A percentile compares a stretch with the other conserved stretches of the same genome.
These are phyloP conservation scores for Therioaphis trifolii DNA, from an alignment of 2,888 invertebrate species.

Conservation along the genomic window DNA sequence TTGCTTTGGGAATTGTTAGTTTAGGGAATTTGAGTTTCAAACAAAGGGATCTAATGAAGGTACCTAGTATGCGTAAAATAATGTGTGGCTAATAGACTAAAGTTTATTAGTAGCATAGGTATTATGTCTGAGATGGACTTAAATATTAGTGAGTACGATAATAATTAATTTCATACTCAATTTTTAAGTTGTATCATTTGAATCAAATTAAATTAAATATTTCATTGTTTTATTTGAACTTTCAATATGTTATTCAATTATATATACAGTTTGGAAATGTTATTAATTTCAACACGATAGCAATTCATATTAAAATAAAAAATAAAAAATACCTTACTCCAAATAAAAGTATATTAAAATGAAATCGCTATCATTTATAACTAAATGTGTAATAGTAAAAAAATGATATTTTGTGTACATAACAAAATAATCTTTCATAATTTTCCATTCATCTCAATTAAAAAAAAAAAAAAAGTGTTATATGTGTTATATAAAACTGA, in stretches of 20 bases:
- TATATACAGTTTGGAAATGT: not conserved
- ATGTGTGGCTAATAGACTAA: constrained; percentile 32
- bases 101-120: not conserved
- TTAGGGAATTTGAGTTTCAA: constrained; percentile 18
- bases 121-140: not conserved
- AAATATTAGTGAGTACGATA: not conserved
- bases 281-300: too few relatives aligned
- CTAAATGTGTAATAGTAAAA: not conserved
- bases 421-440: constrained; percentile 18
- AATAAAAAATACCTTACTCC: too few relatives aligned
- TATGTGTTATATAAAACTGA: constrained; percentile 7
- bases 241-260: not conserved
- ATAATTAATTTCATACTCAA: not conserved
- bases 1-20: constrained; percentile 35
- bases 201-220: not conserved
- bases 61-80: constrained; percentile 20
- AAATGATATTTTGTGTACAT: not conserved
- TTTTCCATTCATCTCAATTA: constrained; percentile 33
- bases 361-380: not conserved
- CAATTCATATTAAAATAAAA: too few relatives aligned
- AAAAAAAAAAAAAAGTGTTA: too few relatives aligned
- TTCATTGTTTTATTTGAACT: not conserved
- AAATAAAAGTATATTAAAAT: not conserved
- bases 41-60: constrained; percentile 37
- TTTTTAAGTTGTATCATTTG: not conserved